phyloP scores from a whole-genome alignment of 2,113 vertebrate species.

The Zapornia atra region DNA sequence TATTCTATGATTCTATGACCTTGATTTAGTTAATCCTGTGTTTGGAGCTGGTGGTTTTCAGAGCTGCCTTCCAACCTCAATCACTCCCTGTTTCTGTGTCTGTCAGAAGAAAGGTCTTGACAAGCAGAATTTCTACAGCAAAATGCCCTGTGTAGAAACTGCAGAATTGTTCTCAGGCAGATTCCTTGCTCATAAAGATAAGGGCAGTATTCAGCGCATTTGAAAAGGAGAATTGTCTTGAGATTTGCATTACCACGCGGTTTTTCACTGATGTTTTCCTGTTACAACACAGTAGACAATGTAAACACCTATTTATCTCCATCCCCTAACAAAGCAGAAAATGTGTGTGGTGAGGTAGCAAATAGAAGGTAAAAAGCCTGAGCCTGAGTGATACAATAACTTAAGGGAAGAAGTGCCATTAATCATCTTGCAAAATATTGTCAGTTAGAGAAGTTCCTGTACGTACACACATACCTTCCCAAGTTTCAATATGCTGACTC shows the following conservation, averaged over 20 bases:
- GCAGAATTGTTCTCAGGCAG: neutral
- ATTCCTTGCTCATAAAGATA: neutral
- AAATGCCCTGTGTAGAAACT: neutral
- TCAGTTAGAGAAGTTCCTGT: neutral
- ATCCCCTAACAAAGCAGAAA: neutral
- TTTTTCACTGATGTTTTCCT: neutral
- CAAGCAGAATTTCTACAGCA: neutral
- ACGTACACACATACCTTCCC: neutral
- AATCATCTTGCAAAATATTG: neutral
- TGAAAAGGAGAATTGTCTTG: neutral
- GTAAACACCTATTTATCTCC: slow-evolving; percentile 5
- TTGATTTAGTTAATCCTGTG: neutral
- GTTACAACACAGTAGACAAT: neutral
- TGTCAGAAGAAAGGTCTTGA: neutral
- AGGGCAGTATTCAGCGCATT: neutral
- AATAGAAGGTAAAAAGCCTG: neutral
- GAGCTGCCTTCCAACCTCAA: neutral
- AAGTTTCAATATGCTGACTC: neutral
- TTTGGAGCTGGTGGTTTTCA: neutral
- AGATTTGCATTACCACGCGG: neutral
- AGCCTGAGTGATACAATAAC: neutral
- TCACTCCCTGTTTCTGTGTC: neutral
- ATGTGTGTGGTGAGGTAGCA: neutral
- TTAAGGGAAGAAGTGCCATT: neutral
- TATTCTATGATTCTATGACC: neutral